A percentile compares a stretch with the other conserved stretches of the same genome.
Evolutionary conservation across 2,113 vertebrate genomes (phyloP).

Genomic region (Centrocercus urophasianus): DNA sequence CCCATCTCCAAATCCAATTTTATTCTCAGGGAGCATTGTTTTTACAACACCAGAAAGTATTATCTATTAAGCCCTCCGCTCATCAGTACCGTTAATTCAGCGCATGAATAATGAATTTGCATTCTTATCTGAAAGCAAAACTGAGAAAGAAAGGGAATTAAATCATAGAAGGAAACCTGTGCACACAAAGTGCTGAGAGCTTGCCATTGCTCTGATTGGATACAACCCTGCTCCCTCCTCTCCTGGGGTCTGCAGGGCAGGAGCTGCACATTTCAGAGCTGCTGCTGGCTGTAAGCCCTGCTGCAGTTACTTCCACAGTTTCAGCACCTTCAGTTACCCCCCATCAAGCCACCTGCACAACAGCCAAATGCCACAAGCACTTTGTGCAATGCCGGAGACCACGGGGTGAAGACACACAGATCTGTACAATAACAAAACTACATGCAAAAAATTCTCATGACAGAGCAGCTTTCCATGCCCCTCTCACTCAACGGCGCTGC

Average conservation of each 20-base stretch:
- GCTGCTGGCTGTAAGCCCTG: not conserved
- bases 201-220: not conserved
- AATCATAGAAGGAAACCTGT: not conserved
- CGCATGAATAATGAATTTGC: not conserved
- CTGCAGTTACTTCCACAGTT: not conserved
- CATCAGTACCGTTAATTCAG: not conserved
- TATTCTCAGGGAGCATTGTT: not conserved
- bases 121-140: not conserved
- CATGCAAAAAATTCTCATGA: not conserved
- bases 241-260: not conserved
- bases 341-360: not conserved
- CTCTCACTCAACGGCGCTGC: not conserved
- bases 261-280: not conserved
- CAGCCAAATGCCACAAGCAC: not conserved
- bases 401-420: rapidly evolving
- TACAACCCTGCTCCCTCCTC: not conserved
- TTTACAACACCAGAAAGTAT: not conserved
- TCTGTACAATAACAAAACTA: not conserved
- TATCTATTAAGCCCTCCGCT: not conserved
- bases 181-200: not conserved
- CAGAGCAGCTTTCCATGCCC: not conserved
- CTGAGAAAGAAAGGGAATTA: not conserved
- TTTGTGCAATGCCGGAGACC: not conserved
- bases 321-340: not conserved
- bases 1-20: not conserved